Percentiles rank a stretch among this genome's conserved stretches.
Evolutionary conservation across 1,140 invertebrate species (phyloP).

Genomic region (Venustaconcha ellipsiformis): DNA sequence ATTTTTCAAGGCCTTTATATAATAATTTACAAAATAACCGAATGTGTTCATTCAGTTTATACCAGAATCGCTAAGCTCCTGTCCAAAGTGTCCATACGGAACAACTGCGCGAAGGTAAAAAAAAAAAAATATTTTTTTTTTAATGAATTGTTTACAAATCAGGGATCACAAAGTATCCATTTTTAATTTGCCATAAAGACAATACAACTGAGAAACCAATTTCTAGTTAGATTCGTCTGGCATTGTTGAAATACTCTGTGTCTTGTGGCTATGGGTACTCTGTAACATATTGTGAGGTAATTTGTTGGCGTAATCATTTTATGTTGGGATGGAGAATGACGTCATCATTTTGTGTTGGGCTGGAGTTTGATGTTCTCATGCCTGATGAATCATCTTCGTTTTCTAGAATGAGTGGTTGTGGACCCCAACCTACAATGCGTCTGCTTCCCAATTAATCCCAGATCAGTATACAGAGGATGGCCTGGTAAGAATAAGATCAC

Average conservation of each 20-base stretch:
- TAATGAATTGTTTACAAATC: too few species aligned
- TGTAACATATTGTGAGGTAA: constrained; percentile 1
- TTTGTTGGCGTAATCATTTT: neutral
- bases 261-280: neutral
- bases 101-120: too few species aligned
- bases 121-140: too few species aligned
- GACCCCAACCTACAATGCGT: constrained; percentile 60
- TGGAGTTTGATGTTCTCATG: constrained; percentile 33
- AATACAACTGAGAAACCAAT: too few species aligned
- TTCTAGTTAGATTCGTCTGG: too few species aligned
- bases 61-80: too few species aligned
- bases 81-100: too few species aligned
- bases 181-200: too few species aligned
- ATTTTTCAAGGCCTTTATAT: too few species aligned
- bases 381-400: constrained; percentile 36
- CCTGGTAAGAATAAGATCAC: constrained; percentile 58
- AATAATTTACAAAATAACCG: too few species aligned
- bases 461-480: constrained; percentile 64
- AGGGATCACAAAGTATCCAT: too few species aligned
- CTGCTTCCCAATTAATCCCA: constrained; percentile 63
- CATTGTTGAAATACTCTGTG: neutral
- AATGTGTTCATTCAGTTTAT: too few species aligned
- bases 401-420: constrained; percentile 65
- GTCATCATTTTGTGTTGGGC: constrained; percentile 1
- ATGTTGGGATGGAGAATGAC: constrained; percentile 1